These are phyloP conservation scores for Philereme transversata DNA, from an alignment of 2,888 invertebrate species.

Conservation along the genomic window DNA sequence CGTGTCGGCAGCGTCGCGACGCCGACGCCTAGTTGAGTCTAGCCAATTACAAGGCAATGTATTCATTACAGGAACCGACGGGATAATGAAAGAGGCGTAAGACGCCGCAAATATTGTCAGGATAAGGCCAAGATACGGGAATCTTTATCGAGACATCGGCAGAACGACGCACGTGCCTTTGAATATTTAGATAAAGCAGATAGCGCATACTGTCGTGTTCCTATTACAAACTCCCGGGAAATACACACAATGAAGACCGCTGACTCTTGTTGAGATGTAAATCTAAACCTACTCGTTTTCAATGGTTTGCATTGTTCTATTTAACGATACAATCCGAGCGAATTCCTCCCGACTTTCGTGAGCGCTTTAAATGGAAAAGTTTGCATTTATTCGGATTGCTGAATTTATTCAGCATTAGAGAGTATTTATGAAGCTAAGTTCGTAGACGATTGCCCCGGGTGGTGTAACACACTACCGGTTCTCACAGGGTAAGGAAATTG, in stretches of 20 bases:
- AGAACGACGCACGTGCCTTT: constrained; percentile 69
- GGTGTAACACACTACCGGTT: constrained; percentile 35
- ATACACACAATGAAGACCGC: constrained; percentile 61
- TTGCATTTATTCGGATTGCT: constrained; percentile 24
- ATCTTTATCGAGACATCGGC: constrained; percentile 69
- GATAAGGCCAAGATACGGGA: constrained; percentile 72
- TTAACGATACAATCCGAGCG: constrained; percentile 61
- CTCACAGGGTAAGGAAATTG: constrained; percentile 40
- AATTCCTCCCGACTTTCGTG: constrained; percentile 59
- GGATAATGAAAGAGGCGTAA: constrained; percentile 61
- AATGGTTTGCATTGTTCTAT: constrained; percentile 65
- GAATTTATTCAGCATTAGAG: constrained; percentile 24
- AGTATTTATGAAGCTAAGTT: constrained; percentile 23
- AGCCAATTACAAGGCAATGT: constrained; percentile 69
- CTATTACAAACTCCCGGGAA: constrained; percentile 51
- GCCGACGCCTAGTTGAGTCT: constrained; percentile 20
- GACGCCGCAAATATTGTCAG: constrained; percentile 55
- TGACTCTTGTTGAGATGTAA: constrained; percentile 61
- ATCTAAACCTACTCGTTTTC: constrained; percentile 65
- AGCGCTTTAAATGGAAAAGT: constrained; percentile 40
- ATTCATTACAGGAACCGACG: constrained; percentile 70
- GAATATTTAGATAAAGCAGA: constrained; percentile 54
- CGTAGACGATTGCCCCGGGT: not conserved
- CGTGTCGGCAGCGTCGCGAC: constrained; percentile 48
- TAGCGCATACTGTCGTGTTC: constrained; percentile 60